Evolutionary conservation across 2,113 vertebrate genomes (phyloP).

Genomic region (Rana temporaria): DNA sequence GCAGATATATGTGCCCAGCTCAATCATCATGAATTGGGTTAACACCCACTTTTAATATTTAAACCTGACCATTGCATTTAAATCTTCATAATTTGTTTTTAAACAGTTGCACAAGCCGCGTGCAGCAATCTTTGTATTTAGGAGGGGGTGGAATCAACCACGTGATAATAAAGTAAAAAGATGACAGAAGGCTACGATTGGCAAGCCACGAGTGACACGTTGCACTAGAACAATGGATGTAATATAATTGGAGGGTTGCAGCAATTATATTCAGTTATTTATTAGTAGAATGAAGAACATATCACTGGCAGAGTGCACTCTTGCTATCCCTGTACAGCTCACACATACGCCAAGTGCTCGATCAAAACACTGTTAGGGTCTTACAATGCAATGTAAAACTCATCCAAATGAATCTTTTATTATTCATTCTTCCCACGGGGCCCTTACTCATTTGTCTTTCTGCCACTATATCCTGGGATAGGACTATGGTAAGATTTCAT

Average conservation of each 20-base stretch:
- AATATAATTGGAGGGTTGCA: neutral
- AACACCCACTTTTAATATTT: too few species aligned
- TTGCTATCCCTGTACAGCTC: neutral
- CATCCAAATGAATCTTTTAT: conserved; percentile 9
- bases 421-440: conserved; percentile 14
- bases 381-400: conserved; percentile 1
- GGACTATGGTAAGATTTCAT: neutral
- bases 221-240: conserved; percentile 8
- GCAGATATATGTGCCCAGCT: too few species aligned
- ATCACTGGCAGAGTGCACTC: neutral
- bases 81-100: too few species aligned
- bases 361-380: conserved; percentile 17
- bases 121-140: neutral
- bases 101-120: too few species aligned
- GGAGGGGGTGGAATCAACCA: neutral
- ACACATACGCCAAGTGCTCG: conserved; percentile 1
- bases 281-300: neutral
- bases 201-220: neutral
- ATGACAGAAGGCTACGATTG: conserved; percentile 26
- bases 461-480: conserved; percentile 14
- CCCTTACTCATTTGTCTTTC: conserved; percentile 30
- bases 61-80: too few species aligned
- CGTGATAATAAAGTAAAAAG: neutral
- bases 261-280: neutral
- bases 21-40: too few species aligned